Evolutionary conservation across 2,888 invertebrate genomes (phyloP), one percentile per base, ranked within the genome.

Genomic region (Parochlus steinenii): DNA sequence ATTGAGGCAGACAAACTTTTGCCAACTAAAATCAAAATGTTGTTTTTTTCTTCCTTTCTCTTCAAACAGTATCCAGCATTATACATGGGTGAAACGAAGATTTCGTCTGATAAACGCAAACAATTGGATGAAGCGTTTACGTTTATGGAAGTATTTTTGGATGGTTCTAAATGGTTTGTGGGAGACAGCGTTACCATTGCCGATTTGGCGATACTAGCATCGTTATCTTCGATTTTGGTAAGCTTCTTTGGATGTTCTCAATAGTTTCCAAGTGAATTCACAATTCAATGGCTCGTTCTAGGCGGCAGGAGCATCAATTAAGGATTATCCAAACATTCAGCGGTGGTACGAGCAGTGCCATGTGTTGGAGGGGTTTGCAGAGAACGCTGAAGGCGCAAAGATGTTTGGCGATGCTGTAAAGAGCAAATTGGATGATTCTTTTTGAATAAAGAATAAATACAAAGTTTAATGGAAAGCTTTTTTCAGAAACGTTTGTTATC

Each of bases 311-410:
- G 43, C 42, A 8, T 37, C 42, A 25, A 35, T 45, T 5, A 26
- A 24, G 11, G 5, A 37, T 30, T 44, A 42, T 31, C 34, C 32
- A 27, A 45, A 45, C 25, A 4, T 45, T 6, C 27, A 34, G 4
- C 40, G 38, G 6, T 76, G 75, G 76, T 42, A 71, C 6, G 58
- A 65, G 31, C 58, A 63, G 39, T 74, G 74, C 48, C 54, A 61
- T 17, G 46, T 55, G 15, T 54, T 76, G 26, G 71, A 73, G 12
- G 68, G 67, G 20, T 71, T 62, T 47, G 53, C 51, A 19, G 69
- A 71, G 50, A 74, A 73, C 46, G 59, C 67, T 43, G 58, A 57
- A 46, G 73, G 72, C 15, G 73, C 72, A n/a, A 62, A 64, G 44
- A 43, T 49, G 19, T 71, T 65, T 52, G 72, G 67, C 20, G 65